Percentiles rank a stretch among this genome's conserved stretches.
Evolutionary conservation across 2,113 vertebrate genomes (phyloP).

Genomic region (Oostethus manadensis): DNA sequence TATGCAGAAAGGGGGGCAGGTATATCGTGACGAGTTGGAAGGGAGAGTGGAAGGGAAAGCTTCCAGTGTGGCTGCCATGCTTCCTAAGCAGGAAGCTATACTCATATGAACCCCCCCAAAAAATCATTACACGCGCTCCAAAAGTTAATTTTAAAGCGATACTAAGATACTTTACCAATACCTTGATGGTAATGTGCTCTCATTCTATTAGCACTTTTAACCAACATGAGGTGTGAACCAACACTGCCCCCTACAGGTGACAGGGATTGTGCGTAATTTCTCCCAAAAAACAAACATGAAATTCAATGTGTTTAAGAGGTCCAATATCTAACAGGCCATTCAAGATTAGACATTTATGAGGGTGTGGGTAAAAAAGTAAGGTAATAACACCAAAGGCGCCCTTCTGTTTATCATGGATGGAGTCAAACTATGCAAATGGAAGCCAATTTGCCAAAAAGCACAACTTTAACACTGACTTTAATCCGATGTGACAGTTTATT

Average conservation of each 20-base stretch:
- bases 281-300: neutral
- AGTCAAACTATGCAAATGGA: conserved; percentile 2
- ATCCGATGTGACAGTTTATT: conserved; percentile 3
- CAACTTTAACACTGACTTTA: neutral
- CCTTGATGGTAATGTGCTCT: conserved; percentile 37
- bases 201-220: conserved; percentile 41
- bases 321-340: neutral
- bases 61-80: conserved; percentile 34
- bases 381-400: neutral
- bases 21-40: neutral
- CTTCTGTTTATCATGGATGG: neutral
- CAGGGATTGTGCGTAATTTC: conserved; percentile 4
- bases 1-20: conserved; percentile 4
- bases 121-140: no score
- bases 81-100: conserved; percentile 30
- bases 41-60: conserved; percentile 21
- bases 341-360: neutral
- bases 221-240: conserved; percentile 49
- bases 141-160: neutral
- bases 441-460: neutral
- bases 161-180: conserved; percentile 22
- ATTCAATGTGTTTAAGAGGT: neutral
- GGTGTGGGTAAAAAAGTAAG: neutral
- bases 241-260: conserved; percentile 70
- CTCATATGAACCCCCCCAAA: conserved; percentile 13